Percentiles rank a stretch among this genome's conserved stretches.
Evolutionary conservation across 2,797 vertebrate genomes (phyloP).

Genomic region (Phalanger gymnotis): DNA sequence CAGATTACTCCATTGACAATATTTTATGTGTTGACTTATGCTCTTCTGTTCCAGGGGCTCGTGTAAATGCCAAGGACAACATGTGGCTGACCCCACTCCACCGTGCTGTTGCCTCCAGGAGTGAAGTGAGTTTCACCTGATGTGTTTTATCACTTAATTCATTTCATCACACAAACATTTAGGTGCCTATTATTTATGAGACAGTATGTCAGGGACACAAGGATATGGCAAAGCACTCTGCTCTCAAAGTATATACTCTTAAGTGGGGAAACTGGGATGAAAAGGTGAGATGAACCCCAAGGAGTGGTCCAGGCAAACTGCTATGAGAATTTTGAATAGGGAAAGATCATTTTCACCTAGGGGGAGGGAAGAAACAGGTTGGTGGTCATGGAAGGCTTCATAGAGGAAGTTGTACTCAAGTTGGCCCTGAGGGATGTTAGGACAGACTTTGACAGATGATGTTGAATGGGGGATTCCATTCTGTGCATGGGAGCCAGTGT

Average conservation of each 20-base stretch:
- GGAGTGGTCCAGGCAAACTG: background rate
- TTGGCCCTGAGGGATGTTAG: background rate
- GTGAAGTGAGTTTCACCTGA: slow-evolving; percentile 89
- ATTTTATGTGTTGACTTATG: slow-evolving; percentile 53
- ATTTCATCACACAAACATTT: background rate
- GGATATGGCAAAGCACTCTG: background rate
- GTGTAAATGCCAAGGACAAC: slow-evolving; percentile 98
- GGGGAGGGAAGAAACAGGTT: background rate
- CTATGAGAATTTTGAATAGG: background rate
- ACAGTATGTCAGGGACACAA: background rate
- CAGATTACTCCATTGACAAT: background rate
- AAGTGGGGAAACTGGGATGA: background rate
- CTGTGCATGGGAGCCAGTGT: background rate
- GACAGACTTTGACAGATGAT: background rate
- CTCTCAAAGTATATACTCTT: background rate
- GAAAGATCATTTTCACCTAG: background rate
- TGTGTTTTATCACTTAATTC: background rate
- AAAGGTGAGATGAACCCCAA: background rate
- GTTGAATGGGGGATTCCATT: background rate
- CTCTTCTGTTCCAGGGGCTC: slow-evolving; percentile 89
- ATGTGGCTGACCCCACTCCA: slow-evolving; percentile 99
- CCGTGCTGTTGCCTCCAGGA: slow-evolving; percentile 95
- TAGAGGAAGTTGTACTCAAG: background rate
- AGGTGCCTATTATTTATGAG: background rate
- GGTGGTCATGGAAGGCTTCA: background rate